Evolutionary conservation across 2,797 vertebrate species (phyloP), one percentile per base, ranked within the genome.

Genomic region (Syngnathus rostellatus): DNA sequence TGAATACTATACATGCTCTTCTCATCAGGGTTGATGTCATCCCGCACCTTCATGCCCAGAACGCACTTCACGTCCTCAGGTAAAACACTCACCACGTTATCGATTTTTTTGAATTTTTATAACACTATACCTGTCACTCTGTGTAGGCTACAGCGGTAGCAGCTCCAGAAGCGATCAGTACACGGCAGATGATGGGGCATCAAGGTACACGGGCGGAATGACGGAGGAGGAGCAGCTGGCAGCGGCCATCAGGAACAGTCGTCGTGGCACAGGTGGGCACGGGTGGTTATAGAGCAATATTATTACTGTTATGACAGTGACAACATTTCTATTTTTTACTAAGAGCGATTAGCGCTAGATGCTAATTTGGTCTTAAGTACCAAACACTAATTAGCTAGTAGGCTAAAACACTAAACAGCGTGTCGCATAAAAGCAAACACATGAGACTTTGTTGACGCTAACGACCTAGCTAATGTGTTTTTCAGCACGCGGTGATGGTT

Each of bases 211-310:
- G 0, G 91, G 85, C 1, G 94, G 94, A 1, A 81, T 97, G 74
- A 93, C 88, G 1, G 97, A 98, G 76, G 92, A 94, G 7, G 92
- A 97, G 60, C 95, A 98, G 83, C 77, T 94, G 39, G 86, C 95
- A 63, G 87, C 82, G 14, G 95, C 96, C 2, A 38, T 96, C 41
- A 89, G 86, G 37, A 94, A 94, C 88, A 97, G 95, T 68, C 87
- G 97, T 67, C 80, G 84, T 70, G 91, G 94, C 62, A 80, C 76
- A 89, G 92, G 97, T 97, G 71, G 74, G 94, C 61, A 80, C 76
- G 89, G 92, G 97, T 97, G 71, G 74, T 89, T 17, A 6, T 6
- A 7, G 14, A 5, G 14, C 1, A 6, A 19, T 17, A 48, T 48
- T 17, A 19, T 48, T 48, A 17, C 46, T 48, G 2, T 48, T 48